Percentiles rank a stretch among this genome's conserved stretches.
Evolutionary conservation across 2,113 vertebrate genomes (phyloP).

Genomic region (Pitta sordida): DNA sequence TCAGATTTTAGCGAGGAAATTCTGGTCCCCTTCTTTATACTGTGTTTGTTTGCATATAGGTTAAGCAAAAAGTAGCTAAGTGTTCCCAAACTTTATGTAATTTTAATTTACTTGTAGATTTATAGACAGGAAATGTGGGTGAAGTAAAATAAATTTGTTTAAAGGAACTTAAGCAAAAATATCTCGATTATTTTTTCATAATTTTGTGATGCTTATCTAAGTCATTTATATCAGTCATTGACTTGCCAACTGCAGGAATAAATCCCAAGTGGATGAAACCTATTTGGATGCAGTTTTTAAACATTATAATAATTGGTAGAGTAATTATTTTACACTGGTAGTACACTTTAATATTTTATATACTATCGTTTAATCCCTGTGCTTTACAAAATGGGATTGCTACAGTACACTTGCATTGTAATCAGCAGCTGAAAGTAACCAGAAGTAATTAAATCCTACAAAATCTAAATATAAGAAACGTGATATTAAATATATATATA

Average conservation of each 20-base stretch:
- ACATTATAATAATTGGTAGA: constrained; percentile 22
- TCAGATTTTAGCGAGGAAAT: not conserved
- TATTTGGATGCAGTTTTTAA: constrained; percentile 41
- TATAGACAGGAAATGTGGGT: not conserved
- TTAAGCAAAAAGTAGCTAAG: not conserved
- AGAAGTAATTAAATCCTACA: not conserved
- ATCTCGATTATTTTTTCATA: not conserved
- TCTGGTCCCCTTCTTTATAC: not conserved
- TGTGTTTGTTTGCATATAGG: not conserved
- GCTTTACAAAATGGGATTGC: not conserved
- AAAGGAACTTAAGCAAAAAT: not conserved
- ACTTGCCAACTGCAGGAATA: not conserved
- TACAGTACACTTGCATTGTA: not conserved
- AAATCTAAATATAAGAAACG: not conserved
- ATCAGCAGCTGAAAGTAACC: not conserved
- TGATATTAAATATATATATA: not conserved
- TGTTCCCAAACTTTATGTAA: not conserved
- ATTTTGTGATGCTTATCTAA: not conserved
- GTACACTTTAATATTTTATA: constrained; percentile 34
- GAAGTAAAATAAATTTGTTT: not conserved
- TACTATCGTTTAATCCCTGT: constrained; percentile 2
- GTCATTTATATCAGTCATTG: not conserved
- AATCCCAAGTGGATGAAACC: not conserved
- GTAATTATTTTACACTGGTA: constrained; percentile 42
- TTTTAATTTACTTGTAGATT: not conserved